phyloP scores from a whole-genome alignment of 2,797 vertebrate species.

The Phataginus tetradactyla region DNA sequence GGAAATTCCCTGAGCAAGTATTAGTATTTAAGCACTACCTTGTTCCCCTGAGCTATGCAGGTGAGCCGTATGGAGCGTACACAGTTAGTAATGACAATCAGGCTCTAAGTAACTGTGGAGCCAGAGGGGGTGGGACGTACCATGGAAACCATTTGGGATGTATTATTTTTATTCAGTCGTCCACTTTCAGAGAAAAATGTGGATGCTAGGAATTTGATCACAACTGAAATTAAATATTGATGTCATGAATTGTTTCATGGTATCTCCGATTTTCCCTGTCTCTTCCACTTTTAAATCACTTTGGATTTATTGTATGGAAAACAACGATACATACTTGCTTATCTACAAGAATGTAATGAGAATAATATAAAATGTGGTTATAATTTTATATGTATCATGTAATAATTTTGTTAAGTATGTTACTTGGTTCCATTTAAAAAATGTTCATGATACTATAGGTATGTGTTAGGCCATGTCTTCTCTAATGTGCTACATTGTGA shows the following conservation, averaged over 20 bases:
- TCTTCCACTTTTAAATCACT: not conserved
- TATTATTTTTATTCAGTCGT: not conserved
- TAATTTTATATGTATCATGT: not conserved
- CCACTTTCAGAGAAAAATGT: not conserved
- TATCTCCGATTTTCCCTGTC: not conserved
- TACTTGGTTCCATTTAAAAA: not conserved
- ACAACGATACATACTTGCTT: not conserved
- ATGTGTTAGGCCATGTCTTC: not conserved
- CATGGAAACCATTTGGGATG: not conserved
- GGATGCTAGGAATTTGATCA: not conserved
- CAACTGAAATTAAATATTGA: constrained; percentile 5
- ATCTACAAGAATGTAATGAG: not conserved
- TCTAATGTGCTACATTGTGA: not conserved
- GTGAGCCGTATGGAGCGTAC: not conserved
- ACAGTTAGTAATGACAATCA: not conserved
- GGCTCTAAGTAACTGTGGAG: too few relatives aligned
- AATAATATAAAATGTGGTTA: not conserved
- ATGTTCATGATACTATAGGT: not conserved
- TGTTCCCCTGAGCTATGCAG: not conserved
- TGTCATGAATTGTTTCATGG: not conserved
- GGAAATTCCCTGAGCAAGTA: not conserved
- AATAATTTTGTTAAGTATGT: not conserved
- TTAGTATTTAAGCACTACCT: not conserved
- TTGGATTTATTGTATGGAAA: not conserved
- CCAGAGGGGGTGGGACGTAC: not conserved